phyloP scores from a whole-genome alignment of 2,797 vertebrate species.

The Parotocinclus haroldoi region DNA sequence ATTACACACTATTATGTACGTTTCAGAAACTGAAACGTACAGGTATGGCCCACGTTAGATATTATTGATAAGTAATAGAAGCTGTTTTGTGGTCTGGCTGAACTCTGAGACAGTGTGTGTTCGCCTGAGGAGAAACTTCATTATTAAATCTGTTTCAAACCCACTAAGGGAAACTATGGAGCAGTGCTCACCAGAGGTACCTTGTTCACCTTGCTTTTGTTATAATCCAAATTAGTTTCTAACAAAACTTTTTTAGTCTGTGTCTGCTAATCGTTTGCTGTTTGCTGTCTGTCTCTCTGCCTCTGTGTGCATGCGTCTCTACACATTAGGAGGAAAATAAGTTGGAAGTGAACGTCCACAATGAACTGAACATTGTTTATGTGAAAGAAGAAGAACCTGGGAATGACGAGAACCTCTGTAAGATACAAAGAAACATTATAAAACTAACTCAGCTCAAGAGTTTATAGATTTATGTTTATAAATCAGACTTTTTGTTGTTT shows the following conservation, averaged over 20 bases:
- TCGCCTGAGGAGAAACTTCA: background rate
- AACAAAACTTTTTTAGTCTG: background rate
- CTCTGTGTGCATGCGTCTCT: too few species aligned
- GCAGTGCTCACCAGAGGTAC: background rate
- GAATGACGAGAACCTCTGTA: background rate
- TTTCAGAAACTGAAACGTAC: too few species aligned
- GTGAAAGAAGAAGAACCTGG: slow-evolving; percentile 7
- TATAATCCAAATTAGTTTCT: background rate
- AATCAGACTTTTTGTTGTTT: background rate
- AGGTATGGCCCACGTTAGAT: too few species aligned
- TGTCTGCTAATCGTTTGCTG: background rate
- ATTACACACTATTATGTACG: too few species aligned
- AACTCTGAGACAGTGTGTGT: background rate
- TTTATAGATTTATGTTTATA: too few species aligned
- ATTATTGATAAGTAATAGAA: too few species aligned
- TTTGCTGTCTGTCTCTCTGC: background rate
- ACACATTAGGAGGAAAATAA: too few species aligned
- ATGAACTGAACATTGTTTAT: slow-evolving; percentile 9
- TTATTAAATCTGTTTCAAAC: background rate
- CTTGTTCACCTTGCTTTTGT: background rate
- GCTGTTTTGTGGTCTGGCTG: background rate
- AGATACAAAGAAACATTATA: background rate
- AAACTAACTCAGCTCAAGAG: background rate
- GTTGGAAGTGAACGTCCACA: background rate
- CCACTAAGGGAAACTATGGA: background rate